These are phyloP conservation scores for Acromyrmex charruanus DNA, from an alignment of 1,140 invertebrate genomes.

Conservation along the genomic window DNA sequence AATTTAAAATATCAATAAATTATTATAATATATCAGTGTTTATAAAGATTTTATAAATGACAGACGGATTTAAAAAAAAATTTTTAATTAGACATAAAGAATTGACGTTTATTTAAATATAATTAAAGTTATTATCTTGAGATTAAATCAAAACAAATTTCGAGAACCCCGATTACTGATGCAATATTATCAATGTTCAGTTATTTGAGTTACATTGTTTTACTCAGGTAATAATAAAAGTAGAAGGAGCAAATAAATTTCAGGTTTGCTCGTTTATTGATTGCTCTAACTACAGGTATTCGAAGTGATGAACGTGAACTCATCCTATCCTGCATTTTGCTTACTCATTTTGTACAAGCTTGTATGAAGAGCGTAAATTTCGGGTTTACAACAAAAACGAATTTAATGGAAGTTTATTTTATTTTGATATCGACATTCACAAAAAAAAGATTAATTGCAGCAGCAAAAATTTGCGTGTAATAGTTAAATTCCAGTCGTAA, in stretches of 20 bases:
- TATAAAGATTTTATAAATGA: background rate
- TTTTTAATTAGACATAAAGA: background rate
- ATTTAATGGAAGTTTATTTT: background rate
- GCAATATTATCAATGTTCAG: background rate
- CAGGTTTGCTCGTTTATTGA: conserved; percentile 18
- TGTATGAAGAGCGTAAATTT: background rate
- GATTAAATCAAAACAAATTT: background rate
- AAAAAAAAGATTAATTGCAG: too few species aligned
- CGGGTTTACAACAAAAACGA: background rate
- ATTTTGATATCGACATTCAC: background rate
- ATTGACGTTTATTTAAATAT: background rate
- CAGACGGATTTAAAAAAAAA: background rate
- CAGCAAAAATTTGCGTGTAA: too few species aligned
- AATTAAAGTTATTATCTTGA: background rate
- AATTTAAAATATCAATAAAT: conserved; percentile 6
- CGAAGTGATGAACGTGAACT: conserved; percentile 49
- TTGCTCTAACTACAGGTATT: conserved; percentile 70
- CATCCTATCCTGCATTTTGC: background rate
- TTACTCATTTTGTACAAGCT: conserved; percentile 9
- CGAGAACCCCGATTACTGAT: background rate
- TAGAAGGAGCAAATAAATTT: background rate
- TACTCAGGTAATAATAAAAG: background rate
- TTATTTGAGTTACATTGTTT: background rate
- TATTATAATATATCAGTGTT: background rate
- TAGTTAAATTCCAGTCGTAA: too few species aligned